Percentiles rank a stretch among this genome's conserved stretches.
phyloP scores from a whole-genome alignment of 2,797 vertebrate species.

The Channa striata region DNA sequence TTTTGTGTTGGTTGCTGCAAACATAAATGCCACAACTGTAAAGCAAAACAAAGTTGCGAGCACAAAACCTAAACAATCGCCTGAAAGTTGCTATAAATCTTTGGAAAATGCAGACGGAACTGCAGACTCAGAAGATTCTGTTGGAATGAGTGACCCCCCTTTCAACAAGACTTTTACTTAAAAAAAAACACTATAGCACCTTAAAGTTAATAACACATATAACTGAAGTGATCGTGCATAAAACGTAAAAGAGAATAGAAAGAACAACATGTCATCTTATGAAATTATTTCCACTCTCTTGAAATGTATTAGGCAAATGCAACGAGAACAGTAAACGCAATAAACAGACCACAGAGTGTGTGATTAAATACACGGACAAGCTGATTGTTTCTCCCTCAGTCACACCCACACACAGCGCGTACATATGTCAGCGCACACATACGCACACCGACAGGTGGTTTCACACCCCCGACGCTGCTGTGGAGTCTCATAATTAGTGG shows the following conservation, averaged over 20 bases:
- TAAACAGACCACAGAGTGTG: constrained; percentile 32
- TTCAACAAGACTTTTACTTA: too few relatives aligned
- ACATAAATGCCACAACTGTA: too few relatives aligned
- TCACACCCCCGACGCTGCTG: constrained; percentile 47
- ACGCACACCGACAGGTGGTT: constrained; percentile 56
- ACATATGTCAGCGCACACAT: constrained; percentile 45
- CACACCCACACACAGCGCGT: constrained; percentile 38
- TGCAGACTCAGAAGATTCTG: background rate
- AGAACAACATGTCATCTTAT: background rate
- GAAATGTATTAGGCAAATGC: constrained; percentile 37
- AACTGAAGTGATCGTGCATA: constrained; percentile 1
- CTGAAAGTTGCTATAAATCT: background rate
- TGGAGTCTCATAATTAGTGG: constrained; percentile 62
- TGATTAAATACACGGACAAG: constrained; percentile 37
- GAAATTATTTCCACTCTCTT: constrained; percentile 20
- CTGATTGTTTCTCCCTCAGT: background rate
- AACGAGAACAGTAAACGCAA: constrained; percentile 25
- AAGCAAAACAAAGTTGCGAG: too few relatives aligned
- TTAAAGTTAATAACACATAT: background rate
- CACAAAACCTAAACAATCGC: background rate
- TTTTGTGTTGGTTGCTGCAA: background rate
- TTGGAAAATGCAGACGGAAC: background rate
- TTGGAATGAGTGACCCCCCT: too few relatives aligned
- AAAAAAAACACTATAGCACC: background rate
- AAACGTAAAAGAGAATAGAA: background rate